These are phyloP conservation scores for Ferrisia virgata DNA, from an alignment of 2,888 invertebrate species.

Conservation along the genomic window DNA sequence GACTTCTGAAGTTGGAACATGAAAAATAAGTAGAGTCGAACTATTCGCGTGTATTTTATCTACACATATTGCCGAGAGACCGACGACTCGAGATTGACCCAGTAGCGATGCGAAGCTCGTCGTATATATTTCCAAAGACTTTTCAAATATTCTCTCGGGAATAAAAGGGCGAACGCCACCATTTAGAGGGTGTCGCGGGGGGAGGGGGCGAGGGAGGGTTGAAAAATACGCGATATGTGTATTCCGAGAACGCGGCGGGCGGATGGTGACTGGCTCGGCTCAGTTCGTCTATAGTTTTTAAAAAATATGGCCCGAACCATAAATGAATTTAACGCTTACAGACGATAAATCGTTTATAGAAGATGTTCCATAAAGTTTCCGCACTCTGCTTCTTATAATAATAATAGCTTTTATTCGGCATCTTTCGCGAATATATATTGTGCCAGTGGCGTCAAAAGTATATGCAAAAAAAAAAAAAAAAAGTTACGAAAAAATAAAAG, in stretches of 20 bases:
- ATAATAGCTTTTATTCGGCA: conserved; percentile 17
- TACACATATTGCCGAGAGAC: not conserved
- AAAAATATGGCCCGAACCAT: conserved; percentile 14
- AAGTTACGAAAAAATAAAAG: not conserved
- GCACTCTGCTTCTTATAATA: too few relatives aligned
- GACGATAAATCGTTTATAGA: conserved; percentile 26
- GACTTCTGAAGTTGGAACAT: not conserved
- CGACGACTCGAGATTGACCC: not conserved
- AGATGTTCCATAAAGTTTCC: conserved; percentile 23
- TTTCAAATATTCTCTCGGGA: not conserved
- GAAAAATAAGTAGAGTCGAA: too few relatives aligned
- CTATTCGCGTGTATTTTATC: not conserved
- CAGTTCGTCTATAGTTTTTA: not conserved
- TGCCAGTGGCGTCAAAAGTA: not conserved
- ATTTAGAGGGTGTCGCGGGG: too few relatives aligned
- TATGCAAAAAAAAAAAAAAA: not conserved
- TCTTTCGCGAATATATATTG: not conserved
- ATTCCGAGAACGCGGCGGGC: not conserved
- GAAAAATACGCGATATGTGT: too few relatives aligned
- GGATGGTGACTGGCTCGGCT: not conserved
- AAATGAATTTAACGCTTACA: conserved; percentile 10
- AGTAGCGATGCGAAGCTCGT: not conserved
- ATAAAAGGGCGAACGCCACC: too few relatives aligned
- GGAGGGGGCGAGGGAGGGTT: not conserved
- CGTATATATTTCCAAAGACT: not conserved